phyloP scores from a whole-genome alignment of 2,113 vertebrate species.

The Siphamia tubifer region DNA sequence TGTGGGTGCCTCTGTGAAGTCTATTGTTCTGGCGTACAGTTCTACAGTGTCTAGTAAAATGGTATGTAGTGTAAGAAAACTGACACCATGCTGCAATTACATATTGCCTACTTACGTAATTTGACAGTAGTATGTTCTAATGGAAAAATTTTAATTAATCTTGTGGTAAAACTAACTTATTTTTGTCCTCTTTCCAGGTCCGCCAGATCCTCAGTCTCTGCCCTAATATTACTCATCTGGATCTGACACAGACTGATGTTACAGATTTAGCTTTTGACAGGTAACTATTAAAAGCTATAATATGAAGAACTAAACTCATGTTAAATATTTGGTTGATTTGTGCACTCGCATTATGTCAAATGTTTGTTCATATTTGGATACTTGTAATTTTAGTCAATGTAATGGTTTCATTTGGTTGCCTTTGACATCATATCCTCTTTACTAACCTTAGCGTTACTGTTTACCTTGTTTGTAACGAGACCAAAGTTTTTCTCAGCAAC shows the following conservation, averaged over 20 bases:
- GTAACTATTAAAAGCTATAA: constrained; percentile 29
- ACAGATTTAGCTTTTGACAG: constrained; percentile 82
- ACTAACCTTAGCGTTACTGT: too few relatives aligned
- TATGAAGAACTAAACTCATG: background rate
- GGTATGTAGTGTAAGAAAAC: constrained; percentile 77
- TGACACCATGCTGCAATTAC: too few relatives aligned
- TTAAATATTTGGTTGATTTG: too few relatives aligned
- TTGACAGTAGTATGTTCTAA: background rate
- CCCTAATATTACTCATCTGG: constrained; percentile 90
- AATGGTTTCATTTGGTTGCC: too few relatives aligned
- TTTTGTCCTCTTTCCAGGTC: constrained; percentile 77
- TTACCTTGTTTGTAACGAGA: too few relatives aligned
- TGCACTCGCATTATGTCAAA: too few relatives aligned
- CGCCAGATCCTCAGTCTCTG: constrained; percentile 94
- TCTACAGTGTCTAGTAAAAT: constrained; percentile 95
- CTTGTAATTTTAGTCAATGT: too few relatives aligned
- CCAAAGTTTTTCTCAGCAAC: too few relatives aligned
- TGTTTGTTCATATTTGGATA: too few relatives aligned
- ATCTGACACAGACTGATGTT: constrained; percentile 94
- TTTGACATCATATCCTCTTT: too few relatives aligned
- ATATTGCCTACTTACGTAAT: background rate
- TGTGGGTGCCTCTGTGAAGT: constrained; percentile 90
- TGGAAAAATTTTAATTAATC: too few relatives aligned
- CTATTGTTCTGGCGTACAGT: constrained; percentile 92
- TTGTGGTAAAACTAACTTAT: background rate